A percentile compares a stretch with the other conserved stretches of the same genome.
phyloP scores from a whole-genome alignment of 2,888 invertebrate species.

The Alentia gelatinosa region DNA sequence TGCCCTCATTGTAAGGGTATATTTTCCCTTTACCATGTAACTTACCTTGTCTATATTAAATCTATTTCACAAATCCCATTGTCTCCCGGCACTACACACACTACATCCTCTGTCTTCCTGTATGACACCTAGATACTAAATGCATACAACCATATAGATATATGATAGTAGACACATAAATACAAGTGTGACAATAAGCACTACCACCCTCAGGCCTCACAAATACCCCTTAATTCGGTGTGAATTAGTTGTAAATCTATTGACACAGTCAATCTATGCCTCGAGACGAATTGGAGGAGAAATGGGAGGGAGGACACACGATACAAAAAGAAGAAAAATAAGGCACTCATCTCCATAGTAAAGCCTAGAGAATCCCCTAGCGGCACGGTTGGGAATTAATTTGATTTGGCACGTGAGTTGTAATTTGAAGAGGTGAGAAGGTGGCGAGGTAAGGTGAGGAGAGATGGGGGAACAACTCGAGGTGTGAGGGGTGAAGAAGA shows the following conservation, averaged over 20 bases:
- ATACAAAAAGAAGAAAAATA: background rate
- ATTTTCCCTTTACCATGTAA: background rate
- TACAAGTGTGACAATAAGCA: background rate
- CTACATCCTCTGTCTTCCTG: too few species aligned
- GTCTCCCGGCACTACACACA: too few species aligned
- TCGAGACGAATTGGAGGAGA: background rate
- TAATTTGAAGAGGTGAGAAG: slow-evolving; percentile 11
- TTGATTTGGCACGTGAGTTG: slow-evolving; percentile 25
- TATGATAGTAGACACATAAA: background rate
- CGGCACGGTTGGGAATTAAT: background rate
- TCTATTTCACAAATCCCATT: background rate
- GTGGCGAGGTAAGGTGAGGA: background rate
- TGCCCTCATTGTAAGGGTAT: background rate
- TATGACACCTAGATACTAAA: too few species aligned
- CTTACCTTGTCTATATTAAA: background rate
- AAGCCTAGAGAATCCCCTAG: background rate
- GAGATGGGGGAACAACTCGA: background rate
- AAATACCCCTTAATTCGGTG: background rate
- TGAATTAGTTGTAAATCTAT: background rate
- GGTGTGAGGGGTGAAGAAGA: background rate
- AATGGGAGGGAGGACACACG: background rate
- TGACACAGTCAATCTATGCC: background rate
- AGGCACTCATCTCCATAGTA: background rate
- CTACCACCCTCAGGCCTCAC: too few species aligned
- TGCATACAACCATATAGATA: background rate